A percentile compares a stretch with the other conserved stretches of the same genome.
Evolutionary conservation across 2,888 invertebrate genomes (phyloP).

Genomic region (Andrena marginata): DNA sequence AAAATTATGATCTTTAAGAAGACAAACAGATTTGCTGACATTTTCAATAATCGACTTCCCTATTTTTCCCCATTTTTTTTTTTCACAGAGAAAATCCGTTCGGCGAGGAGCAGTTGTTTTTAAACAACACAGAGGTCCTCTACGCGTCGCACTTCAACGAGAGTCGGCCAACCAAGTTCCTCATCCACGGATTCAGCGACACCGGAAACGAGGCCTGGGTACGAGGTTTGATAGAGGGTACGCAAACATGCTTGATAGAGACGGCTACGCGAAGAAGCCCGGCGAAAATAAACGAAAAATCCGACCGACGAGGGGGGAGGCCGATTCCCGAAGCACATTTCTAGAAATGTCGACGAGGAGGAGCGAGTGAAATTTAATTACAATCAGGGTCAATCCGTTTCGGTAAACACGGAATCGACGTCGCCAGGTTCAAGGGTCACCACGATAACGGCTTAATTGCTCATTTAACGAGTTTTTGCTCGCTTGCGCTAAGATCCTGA

Average conservation of each 20-base stretch:
- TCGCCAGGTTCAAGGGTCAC: constrained; percentile 73
- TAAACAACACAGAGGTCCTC: constrained; percentile 79
- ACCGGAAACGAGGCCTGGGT: constrained; percentile 80
- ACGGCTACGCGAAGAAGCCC: neutral
- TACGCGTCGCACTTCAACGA: constrained; percentile 81
- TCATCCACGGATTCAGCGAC: constrained; percentile 80
- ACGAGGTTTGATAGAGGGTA: constrained; percentile 76
- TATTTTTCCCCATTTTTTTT: neutral
- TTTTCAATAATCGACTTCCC: neutral
- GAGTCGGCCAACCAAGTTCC: constrained; percentile 79
- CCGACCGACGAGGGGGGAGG: neutral
- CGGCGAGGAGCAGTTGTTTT: constrained; percentile 77
- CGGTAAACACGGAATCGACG: constrained; percentile 77
- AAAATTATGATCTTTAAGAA: too few relatives aligned
- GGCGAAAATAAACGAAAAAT: neutral
- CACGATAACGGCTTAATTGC: constrained; percentile 74
- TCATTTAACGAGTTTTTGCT: constrained; percentile 65
- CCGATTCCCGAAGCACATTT: constrained; percentile 15
- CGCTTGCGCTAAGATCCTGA: constrained; percentile 33
- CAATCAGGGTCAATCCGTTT: constrained; percentile 72
- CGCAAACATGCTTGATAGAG: constrained; percentile 15
- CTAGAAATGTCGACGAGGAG: constrained; percentile 41
- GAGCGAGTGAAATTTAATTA: constrained; percentile 57
- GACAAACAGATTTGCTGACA: too few relatives aligned
- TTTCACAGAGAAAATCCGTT: constrained; percentile 77